A percentile compares a stretch with the other conserved stretches of the same genome.
Conservation (phyloP, 2,888 invertebrate species). For the Pelosia muscerda region DNA sequence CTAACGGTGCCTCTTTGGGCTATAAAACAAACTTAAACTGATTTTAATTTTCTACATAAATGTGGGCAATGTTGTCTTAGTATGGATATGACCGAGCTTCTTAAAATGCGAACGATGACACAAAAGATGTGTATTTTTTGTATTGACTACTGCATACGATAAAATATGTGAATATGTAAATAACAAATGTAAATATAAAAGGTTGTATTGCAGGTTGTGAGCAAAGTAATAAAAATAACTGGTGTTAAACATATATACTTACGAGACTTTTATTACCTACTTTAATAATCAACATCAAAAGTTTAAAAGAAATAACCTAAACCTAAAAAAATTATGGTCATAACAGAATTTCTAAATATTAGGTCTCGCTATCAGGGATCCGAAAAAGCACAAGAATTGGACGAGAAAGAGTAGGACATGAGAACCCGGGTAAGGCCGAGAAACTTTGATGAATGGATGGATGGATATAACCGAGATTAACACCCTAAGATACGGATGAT, state of each 20-base stretch:
- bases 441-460: too few relatives aligned
- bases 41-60: constrained; percentile 72
- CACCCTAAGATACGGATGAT: background rate
- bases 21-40: constrained; percentile 75
- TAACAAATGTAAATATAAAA: background rate
- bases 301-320: background rate
- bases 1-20: constrained; percentile 66
- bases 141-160: constrained; percentile 1
- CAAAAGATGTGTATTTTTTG: background rate
- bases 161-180: constrained; percentile 2
- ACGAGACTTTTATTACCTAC: background rate
- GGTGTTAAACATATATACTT: background rate
- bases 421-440: background rate
- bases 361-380: background rate
- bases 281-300: background rate
- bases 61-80: constrained; percentile 42
- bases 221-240: constrained; percentile 4
- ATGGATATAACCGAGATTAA: background rate
- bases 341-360: background rate
- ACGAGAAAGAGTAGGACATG: background rate
- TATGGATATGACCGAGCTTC: constrained; percentile 44
- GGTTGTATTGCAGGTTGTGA: background rate
- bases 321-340: background rate
- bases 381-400: background rate
- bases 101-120: background rate